Evolutionary conservation across 2,797 vertebrate genomes (phyloP).

Genomic region (Tenualosa ilisha): DNA sequence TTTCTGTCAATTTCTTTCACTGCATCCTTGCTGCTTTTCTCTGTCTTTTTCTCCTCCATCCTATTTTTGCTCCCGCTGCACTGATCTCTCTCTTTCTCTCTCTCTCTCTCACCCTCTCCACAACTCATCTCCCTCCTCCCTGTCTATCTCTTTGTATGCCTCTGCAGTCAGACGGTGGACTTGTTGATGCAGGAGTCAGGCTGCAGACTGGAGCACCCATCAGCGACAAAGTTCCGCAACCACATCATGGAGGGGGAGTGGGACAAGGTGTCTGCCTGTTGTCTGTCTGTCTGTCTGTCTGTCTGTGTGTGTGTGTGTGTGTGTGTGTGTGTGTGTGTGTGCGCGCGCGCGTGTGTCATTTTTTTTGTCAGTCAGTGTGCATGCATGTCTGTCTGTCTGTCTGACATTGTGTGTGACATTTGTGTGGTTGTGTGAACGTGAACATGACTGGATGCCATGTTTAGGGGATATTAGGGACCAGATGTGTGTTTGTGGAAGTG

Average conservation of each 20-base stretch:
- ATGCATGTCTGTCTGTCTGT: neutral
- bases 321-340: neutral
- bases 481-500: neutral
- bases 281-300: neutral
- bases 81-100: neutral
- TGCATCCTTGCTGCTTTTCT: neutral
- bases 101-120: neutral
- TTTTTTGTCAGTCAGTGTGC: too few relatives aligned
- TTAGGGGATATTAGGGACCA: neutral
- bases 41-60: neutral
- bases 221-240: constrained; percentile 99
- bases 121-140: neutral
- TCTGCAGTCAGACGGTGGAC: constrained; percentile 96
- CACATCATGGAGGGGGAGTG: constrained; percentile 99
- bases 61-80: too few relatives aligned
- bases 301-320: neutral
- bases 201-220: constrained; percentile 98
- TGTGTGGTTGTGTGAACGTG: neutral
- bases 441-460: neutral
- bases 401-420: neutral
- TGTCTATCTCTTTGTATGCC: constrained; percentile 42
- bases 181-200: constrained; percentile 99
- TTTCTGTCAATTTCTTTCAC: neutral
- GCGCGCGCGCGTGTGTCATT: neutral
- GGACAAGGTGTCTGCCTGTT: constrained; percentile 88